These are phyloP conservation scores for Macrotis lagotis DNA, from an alignment of 2,113 vertebrate genomes.

Conservation along the genomic window DNA sequence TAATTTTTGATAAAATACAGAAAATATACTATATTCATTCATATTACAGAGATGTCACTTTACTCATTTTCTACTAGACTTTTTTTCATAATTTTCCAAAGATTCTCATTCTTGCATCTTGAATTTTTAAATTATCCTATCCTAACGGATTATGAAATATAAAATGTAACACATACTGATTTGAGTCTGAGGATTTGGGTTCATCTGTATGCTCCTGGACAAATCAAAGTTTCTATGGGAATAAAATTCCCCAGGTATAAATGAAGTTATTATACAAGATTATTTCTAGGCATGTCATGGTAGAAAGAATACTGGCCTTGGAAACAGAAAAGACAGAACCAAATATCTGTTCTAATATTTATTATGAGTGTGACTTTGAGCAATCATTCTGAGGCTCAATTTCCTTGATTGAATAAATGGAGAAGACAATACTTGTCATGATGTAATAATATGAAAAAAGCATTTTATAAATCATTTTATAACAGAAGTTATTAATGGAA, in stretches of 20 bases:
- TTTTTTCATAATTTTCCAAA: slow-evolving; percentile 57
- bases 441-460: neutral
- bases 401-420: neutral
- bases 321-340: neutral
- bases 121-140: slow-evolving; percentile 40
- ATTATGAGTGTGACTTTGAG: neutral
- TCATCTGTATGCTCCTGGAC: neutral
- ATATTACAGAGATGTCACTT: slow-evolving; percentile 55
- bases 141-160: neutral
- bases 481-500: neutral
- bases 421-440: neutral
- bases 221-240: neutral
- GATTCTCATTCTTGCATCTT: slow-evolving; percentile 6
- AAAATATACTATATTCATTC: slow-evolving; percentile 18
- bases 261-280: neutral
- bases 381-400: neutral
- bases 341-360: neutral
- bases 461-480: neutral
- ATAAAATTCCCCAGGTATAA: neutral
- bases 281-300: neutral
- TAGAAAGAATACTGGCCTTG: neutral
- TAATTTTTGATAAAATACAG: slow-evolving; percentile 60
- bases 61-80: slow-evolving; percentile 54
- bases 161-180: neutral
- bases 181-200: neutral